Conservation (phyloP, 1,140 invertebrate genomes). For the Drosophila arizonae region DNA sequence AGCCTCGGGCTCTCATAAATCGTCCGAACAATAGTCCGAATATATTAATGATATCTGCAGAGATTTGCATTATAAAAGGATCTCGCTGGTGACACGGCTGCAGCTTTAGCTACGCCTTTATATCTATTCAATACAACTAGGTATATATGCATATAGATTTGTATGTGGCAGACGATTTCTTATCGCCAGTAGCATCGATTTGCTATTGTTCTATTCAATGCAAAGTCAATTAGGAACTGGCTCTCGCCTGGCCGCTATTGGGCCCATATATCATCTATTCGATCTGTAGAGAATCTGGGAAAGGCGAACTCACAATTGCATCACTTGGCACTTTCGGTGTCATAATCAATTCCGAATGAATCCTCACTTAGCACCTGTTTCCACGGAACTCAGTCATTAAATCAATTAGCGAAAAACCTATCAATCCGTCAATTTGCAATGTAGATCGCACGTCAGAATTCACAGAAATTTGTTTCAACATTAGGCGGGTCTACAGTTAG, state of each 20-base stretch:
- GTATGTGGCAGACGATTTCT: constrained; percentile 6
- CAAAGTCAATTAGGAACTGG: constrained; percentile 36
- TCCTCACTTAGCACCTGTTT: constrained; percentile 44
- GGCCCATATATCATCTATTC: constrained; percentile 9
- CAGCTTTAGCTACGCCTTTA: constrained; percentile 8
- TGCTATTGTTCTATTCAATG: constrained; percentile 43
- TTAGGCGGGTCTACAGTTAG: constrained; percentile 34
- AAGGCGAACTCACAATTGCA: constrained; percentile 16
- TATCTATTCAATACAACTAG: neutral
- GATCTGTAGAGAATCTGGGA: constrained; percentile 3
- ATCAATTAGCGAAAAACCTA: constrained; percentile 72
- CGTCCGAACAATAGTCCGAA: constrained; percentile 59
- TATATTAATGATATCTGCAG: constrained; percentile 57
- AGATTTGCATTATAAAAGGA: constrained; percentile 76
- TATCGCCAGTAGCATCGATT: constrained; percentile 36
- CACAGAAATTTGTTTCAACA: constrained; percentile 69
- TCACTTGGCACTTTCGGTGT: constrained; percentile 23
- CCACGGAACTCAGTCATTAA: constrained; percentile 49
- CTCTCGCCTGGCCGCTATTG: constrained; percentile 37
- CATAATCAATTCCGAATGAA: constrained; percentile 19
- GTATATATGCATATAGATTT: neutral
- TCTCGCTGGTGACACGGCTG: constrained; percentile 24
- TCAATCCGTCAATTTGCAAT: constrained; percentile 60
- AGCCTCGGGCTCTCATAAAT: constrained; percentile 62
- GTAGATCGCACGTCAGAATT: constrained; percentile 55